These are phyloP conservation scores for Cybosia mesomella DNA, from an alignment of 2,888 invertebrate species.

Conservation along the genomic window DNA sequence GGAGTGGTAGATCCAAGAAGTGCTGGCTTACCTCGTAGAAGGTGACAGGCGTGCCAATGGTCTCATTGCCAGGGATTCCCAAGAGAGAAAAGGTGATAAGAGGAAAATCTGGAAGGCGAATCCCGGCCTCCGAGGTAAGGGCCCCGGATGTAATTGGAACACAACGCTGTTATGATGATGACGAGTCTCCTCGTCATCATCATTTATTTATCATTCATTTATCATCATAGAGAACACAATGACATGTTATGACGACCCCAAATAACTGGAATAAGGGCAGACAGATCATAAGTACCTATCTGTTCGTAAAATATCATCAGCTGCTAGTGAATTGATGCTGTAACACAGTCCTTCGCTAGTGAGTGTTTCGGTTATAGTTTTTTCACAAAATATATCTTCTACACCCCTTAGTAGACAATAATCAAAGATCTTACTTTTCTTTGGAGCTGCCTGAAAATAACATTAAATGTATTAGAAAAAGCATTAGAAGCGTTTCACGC, in stretches of 20 bases:
- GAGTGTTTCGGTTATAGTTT: conserved; percentile 36
- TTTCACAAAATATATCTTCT: neutral
- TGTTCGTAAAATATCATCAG: conserved; percentile 55
- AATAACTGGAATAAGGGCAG: neutral
- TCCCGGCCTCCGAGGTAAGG: no score
- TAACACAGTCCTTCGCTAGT: conserved; percentile 65
- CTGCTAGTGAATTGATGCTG: conserved; percentile 59
- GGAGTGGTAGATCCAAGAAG: no score
- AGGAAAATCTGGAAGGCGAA: no score
- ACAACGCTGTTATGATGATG: no score
- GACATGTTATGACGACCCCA: neutral
- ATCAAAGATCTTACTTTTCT: conserved; percentile 7
- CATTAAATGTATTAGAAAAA: neutral
- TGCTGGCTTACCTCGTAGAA: no score
- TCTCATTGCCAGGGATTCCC: no score
- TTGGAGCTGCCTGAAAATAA: conserved; percentile 20
- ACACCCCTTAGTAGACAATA: neutral
- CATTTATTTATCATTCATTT: no score
- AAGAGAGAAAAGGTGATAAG: no score
- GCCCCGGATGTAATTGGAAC: no score
- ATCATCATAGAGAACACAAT: neutral
- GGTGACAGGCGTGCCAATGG: no score
- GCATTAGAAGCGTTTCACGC: no score
- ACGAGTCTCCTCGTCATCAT: no score
- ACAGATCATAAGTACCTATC: conserved; percentile 27